phyloP scores from a whole-genome alignment of 2,888 invertebrate species.

The Tethea ocularis region DNA sequence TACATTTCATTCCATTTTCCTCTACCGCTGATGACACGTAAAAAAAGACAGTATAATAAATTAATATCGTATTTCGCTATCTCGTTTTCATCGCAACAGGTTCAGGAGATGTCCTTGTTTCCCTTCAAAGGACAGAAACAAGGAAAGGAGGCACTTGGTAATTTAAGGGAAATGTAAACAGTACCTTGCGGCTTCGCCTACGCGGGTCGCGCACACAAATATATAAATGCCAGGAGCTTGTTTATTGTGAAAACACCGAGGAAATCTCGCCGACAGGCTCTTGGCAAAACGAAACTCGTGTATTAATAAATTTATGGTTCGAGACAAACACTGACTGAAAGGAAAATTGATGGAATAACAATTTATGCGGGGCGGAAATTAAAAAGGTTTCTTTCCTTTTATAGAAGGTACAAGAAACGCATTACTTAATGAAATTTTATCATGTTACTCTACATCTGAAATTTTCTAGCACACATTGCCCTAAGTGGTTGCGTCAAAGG shows the following conservation, averaged over 20 bases:
- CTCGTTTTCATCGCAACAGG: slow-evolving; percentile 5
- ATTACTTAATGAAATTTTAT: neutral
- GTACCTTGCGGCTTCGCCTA: neutral
- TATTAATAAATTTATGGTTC: slow-evolving; percentile 6
- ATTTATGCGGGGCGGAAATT: neutral
- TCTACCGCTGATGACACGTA: neutral
- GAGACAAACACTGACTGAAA: neutral
- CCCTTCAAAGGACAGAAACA: neutral
- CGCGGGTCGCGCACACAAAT: neutral
- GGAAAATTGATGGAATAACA: neutral
- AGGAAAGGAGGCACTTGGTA: slow-evolving; percentile 5
- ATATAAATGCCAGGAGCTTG: slow-evolving; percentile 6
- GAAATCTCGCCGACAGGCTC: slow-evolving; percentile 1
- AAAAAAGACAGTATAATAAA: neutral
- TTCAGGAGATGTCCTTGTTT: neutral
- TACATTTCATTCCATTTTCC: neutral
- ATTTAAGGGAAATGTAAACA: slow-evolving; percentile 8
- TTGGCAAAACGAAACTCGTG: neutral
- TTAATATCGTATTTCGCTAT: slow-evolving; percentile 8
- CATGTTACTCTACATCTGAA: neutral
- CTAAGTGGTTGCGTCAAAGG: neutral
- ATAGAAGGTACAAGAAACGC: neutral
- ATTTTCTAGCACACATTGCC: neutral
- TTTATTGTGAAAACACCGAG: slow-evolving; percentile 3
- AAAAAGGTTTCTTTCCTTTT: neutral